Conservation (phyloP, 2,888 invertebrate species). For the Pocota personata region DNA sequence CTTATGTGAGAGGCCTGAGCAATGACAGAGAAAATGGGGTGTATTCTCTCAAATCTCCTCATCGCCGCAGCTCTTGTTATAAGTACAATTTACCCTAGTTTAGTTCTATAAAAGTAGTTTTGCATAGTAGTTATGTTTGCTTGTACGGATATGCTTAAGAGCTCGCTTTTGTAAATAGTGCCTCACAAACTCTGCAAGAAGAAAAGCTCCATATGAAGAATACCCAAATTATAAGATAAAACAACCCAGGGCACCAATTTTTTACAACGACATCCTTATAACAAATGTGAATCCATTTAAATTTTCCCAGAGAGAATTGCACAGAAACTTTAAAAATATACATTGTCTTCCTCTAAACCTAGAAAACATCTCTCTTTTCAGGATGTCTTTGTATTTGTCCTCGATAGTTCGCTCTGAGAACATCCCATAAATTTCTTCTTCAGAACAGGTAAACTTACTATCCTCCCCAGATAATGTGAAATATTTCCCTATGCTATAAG, state of each 20-base stretch:
- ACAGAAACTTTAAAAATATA: constrained; percentile 4
- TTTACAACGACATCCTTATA: constrained; percentile 27
- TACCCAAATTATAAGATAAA: background rate
- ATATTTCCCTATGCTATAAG: constrained; percentile 48
- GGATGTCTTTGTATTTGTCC: background rate
- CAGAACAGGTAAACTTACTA: constrained; percentile 39
- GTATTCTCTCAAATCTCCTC: no score
- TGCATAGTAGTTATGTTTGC: no score
- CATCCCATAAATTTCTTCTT: constrained; percentile 43
- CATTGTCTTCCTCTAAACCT: background rate
- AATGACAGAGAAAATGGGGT: no score
- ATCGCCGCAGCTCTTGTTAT: no score
- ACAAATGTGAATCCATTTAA: constrained; percentile 59
- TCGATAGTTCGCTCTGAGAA: constrained; percentile 44
- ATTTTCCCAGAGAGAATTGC: constrained; percentile 47
- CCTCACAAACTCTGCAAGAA: no score
- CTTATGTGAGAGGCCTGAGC: no score
- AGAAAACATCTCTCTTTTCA: constrained; percentile 20
- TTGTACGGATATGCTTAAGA: no score
- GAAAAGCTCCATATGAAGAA: no score
- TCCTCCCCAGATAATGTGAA: constrained; percentile 25
- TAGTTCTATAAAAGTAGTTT: no score
- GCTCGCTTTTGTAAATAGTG: no score
- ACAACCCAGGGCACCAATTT: constrained; percentile 12
- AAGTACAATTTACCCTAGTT: no score